Conservation (phyloP, 2,797 vertebrate species). For the Myoxocephalus aenaeus region DNA sequence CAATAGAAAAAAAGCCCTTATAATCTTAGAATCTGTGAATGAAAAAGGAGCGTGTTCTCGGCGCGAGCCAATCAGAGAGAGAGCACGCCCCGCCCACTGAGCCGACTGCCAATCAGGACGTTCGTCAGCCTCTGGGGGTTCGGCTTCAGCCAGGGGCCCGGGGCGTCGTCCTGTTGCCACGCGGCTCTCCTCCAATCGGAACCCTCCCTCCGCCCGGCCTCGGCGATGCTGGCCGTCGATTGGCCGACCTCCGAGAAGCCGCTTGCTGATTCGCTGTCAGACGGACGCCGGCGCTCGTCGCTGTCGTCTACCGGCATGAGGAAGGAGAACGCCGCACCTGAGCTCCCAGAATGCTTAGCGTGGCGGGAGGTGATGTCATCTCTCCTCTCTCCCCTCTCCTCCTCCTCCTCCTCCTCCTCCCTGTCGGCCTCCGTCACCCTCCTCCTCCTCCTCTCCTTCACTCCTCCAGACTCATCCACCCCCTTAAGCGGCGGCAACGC, state of each 20-base stretch:
- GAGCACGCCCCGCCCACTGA: conserved; percentile 55
- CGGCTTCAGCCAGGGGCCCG: conserved; percentile 78
- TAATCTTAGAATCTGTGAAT: conserved; percentile 27
- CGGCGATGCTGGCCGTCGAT: conserved; percentile 69
- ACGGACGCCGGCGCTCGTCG: conserved; percentile 10
- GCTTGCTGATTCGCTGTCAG: conserved; percentile 66
- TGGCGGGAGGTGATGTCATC: background rate
- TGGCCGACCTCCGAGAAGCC: conserved; percentile 70
- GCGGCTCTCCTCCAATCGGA: conserved; percentile 46
- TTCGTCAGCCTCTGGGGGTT: conserved; percentile 62
- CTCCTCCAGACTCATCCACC: conserved; percentile 22
- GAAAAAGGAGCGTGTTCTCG: background rate
- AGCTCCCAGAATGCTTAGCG: conserved; percentile 52
- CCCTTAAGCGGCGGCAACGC: background rate
- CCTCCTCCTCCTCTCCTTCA: conserved; percentile 27
- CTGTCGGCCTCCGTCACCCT: background rate
- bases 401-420: background rate
- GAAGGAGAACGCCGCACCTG: conserved; percentile 71
- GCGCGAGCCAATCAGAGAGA: conserved; percentile 71
- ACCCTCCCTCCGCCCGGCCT: conserved; percentile 34
- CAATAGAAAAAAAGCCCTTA: conserved; percentile 68
- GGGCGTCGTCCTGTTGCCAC: conserved; percentile 19
- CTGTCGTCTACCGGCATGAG: conserved; percentile 68
- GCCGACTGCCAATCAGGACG: conserved; percentile 60
- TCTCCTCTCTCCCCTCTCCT: conserved; percentile 1